Conservation (phyloP, 2,888 invertebrate species). For the Drosophila niveifrons region DNA sequence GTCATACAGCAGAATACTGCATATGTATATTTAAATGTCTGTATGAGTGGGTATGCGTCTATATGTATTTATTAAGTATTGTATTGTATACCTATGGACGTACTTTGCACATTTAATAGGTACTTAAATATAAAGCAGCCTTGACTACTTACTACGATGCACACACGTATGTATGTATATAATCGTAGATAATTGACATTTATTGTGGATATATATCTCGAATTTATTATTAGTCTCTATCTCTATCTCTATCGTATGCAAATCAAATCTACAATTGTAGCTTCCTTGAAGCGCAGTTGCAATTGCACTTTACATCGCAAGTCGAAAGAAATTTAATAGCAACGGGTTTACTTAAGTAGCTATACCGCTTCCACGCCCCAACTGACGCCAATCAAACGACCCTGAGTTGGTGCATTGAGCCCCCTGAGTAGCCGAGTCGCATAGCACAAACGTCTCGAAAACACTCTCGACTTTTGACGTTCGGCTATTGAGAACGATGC, state of each 20-base stretch:
- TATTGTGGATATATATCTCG: not conserved
- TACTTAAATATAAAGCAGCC: not conserved
- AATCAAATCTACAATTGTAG: not conserved
- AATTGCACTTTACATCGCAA: not conserved
- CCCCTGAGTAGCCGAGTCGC: not conserved
- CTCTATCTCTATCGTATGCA: not conserved
- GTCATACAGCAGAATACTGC: not conserved
- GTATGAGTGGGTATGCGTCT: not conserved
- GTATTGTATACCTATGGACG: too few relatives aligned
- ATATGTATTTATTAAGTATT: not conserved
- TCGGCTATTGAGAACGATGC: not conserved
- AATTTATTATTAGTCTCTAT: not conserved
- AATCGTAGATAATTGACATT: too few relatives aligned
- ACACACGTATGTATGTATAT: too few relatives aligned
- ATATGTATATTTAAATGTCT: not conserved
- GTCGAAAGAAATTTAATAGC: not conserved
- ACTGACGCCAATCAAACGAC: not conserved
- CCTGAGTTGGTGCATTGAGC: slow-evolving; percentile 1
- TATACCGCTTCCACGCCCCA: not conserved
- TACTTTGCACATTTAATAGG: slow-evolving; percentile 1
- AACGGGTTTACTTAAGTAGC: slow-evolving; percentile 2
- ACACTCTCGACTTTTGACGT: not conserved
- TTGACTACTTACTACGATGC: not conserved
- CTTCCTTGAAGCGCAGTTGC: not conserved
- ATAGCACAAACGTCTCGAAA: not conserved